A percentile compares a stretch with the other conserved stretches of the same genome.
phyloP scores from a whole-genome alignment of 2,888 invertebrate species.

The Phrixothrix hirtus region DNA sequence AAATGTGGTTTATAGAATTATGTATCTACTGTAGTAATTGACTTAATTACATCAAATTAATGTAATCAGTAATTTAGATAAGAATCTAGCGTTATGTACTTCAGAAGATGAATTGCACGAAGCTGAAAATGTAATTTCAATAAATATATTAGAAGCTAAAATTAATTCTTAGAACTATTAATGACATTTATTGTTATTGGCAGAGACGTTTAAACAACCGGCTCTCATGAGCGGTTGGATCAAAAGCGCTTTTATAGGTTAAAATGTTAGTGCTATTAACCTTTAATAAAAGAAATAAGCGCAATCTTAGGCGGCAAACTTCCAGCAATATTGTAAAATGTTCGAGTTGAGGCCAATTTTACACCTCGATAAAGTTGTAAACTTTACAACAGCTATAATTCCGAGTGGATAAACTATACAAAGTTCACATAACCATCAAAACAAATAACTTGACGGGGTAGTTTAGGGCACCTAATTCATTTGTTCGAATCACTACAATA shows the following conservation, averaged over 20 bases:
- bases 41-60: not conserved
- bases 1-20: too few species aligned
- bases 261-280: constrained; percentile 15
- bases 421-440: constrained; percentile 35
- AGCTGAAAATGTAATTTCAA: not conserved
- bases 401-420: constrained; percentile 26
- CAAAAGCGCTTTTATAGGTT: constrained; percentile 22
- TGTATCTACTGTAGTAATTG: too few species aligned
- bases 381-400: constrained; percentile 32
- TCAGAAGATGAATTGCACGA: not conserved
- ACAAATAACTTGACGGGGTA: constrained; percentile 32
- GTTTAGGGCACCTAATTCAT: constrained; percentile 23
- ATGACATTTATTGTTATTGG: constrained; percentile 24
- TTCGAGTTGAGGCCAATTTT: constrained; percentile 21
- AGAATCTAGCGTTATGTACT: not conserved
- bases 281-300: constrained; percentile 10
- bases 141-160: not conserved
- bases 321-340: constrained; percentile 10
- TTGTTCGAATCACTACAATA: constrained; percentile 25
- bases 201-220: constrained; percentile 7
- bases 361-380: constrained; percentile 35
- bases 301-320: constrained; percentile 10
- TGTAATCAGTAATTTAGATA: not conserved
- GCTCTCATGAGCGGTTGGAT: constrained; percentile 12
- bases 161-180: constrained; percentile 14